Evolutionary conservation across 92 coral and sea anemone genomes (phyloP), one percentile per base, ranked within the genome.

Genomic region (Isaurus tuberculatus): DNA sequence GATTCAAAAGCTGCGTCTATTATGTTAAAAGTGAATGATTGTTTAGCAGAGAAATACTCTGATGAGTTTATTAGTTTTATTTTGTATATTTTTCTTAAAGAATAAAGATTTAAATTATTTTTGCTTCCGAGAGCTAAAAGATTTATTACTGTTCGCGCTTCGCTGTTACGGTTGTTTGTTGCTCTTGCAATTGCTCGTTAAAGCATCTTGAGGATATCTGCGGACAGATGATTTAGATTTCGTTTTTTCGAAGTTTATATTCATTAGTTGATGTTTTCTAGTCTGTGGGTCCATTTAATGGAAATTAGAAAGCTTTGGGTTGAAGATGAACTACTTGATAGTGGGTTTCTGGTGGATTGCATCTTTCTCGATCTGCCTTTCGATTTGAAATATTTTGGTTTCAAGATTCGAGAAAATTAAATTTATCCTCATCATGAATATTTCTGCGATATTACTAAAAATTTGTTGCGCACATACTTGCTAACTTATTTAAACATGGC

Each of bases 321-420:
- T 60, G 33, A 15, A 77, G 82, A 77, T 77, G 23, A 60, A 33
- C 23, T 77, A 48, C 33, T 25, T 40, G n/a, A 6, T 33, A 67
- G 13, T 60, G 57, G 15, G 11, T 55, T 26, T 13, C 46, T 2
- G 64, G 53, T 9, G 43, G 46, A 49, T 15, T 27, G 20, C 29
- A 23, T 19, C 34, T 51, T 51, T 15, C 80, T 55, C 69, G 32
- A 77, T 33, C 70, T 37, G 49, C 53, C 13, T 53, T 28, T 22
- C 53, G 74, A 74, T 51, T 22, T 27, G 44, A n/a, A 74, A 74
- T 58, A 30, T 51, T 74, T 74, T 74, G 64, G 44, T 75, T 31
- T 53, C 23, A 26, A 27, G 33, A 9, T 34, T 5, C 14, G 11
- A 44, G 26, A 72, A 22, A 26, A 40, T 72, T 72, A 26, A 63